Evolutionary conservation across 1,140 invertebrate genomes (phyloP).

Genomic region (Sarcophaga bullata): DNA sequence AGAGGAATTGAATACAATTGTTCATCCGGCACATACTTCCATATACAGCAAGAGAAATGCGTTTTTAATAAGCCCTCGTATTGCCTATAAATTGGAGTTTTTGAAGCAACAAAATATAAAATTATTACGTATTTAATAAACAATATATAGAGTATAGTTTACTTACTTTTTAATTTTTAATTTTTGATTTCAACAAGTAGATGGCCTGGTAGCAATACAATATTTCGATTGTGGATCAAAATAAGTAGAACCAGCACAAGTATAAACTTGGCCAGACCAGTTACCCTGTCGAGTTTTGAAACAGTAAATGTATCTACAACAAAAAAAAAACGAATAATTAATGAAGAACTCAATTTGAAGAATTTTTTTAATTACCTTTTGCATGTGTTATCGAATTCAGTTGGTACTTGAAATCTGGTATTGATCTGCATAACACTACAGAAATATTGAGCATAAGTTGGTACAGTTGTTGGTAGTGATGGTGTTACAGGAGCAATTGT

Average conservation of each 20-base stretch:
- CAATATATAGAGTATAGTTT: too few species aligned
- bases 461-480: slow-evolving; percentile 45
- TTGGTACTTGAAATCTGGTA: slow-evolving; percentile 51
- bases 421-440: slow-evolving; percentile 46
- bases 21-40: slow-evolving; percentile 48
- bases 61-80: slow-evolving; percentile 49
- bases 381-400: slow-evolving; percentile 53
- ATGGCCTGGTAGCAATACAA: slow-evolving; percentile 46
- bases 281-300: slow-evolving; percentile 44
- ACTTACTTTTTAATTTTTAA: not conserved
- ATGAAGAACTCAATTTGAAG: not conserved
- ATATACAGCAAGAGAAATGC: slow-evolving; percentile 48
- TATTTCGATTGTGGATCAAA: slow-evolving; percentile 45
- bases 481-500: slow-evolving; percentile 34
- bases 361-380: slow-evolving; percentile 44
- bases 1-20: slow-evolving; percentile 51
- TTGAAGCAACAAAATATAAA: not conserved
- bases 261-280: slow-evolving; percentile 54
- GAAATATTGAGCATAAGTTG: slow-evolving; percentile 43
- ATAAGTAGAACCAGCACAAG: slow-evolving; percentile 49
- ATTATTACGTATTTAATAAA: not conserved
- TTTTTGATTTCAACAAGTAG: not conserved
- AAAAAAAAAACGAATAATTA: slow-evolving; percentile 33
- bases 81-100: slow-evolving; percentile 47
- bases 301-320: slow-evolving; percentile 52